Evolutionary conservation across 1,140 invertebrate genomes (phyloP).

Genomic region (Drosophila nigrodunni): DNA sequence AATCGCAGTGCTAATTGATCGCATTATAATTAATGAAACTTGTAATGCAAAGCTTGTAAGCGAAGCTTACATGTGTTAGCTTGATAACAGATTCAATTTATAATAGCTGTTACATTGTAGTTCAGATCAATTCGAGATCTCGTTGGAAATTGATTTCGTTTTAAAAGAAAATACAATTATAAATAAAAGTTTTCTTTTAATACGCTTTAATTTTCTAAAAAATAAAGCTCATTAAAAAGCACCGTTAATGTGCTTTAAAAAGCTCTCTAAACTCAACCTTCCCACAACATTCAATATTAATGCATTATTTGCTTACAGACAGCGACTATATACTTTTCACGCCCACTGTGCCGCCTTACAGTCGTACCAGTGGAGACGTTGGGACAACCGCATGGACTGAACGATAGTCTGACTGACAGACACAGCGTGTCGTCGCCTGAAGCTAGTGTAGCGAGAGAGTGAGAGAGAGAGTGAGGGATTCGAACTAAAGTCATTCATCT

Average conservation of each 20-base stretch:
- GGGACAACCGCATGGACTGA: background rate
- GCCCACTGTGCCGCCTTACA: slow-evolving; percentile 67
- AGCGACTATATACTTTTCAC: slow-evolving; percentile 37
- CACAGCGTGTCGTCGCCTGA: slow-evolving; percentile 68
- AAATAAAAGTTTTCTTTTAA: no score
- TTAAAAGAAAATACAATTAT: no score
- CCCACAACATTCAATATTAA: slow-evolving; percentile 33
- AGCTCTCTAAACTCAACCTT: background rate
- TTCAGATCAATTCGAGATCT: no score
- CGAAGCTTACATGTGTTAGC: no score
- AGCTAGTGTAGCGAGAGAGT: slow-evolving; percentile 45
- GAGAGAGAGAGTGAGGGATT: background rate
- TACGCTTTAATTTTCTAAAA: no score
- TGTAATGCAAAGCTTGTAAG: background rate
- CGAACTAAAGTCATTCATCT: slow-evolving; percentile 21
- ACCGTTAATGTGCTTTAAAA: background rate
- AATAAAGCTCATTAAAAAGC: slow-evolving; percentile 4
- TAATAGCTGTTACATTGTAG: background rate
- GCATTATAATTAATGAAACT: slow-evolving; percentile 3
- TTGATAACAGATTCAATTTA: background rate
- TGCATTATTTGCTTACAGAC: slow-evolving; percentile 40
- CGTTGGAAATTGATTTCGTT: no score
- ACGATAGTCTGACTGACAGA: slow-evolving; percentile 23
- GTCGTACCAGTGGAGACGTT: background rate
- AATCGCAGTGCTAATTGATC: background rate